Evolutionary conservation across 2,797 vertebrate genomes (phyloP).

Genomic region (Coreius guichenoti): DNA sequence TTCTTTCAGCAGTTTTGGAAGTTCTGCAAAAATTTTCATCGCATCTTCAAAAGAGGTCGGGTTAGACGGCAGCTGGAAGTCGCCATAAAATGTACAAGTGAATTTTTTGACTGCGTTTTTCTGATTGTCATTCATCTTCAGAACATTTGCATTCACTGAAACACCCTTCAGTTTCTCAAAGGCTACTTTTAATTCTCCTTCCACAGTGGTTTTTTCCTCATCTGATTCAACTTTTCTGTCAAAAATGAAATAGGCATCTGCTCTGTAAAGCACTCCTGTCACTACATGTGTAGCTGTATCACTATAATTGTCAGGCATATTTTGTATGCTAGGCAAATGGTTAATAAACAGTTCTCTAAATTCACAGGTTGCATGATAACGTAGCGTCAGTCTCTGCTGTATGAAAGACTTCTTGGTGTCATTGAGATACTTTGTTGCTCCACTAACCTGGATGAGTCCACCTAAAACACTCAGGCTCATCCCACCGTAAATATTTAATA

Average conservation of each 20-base stretch:
- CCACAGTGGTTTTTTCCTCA: not conserved
- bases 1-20: not conserved
- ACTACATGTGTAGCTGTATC: conserved; percentile 40
- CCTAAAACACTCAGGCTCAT: conserved; percentile 28
- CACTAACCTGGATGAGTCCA: conserved; percentile 11
- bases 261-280: conserved; percentile 42
- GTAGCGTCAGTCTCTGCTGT: conserved; percentile 16
- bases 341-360: conserved; percentile 1
- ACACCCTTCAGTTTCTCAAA: not conserved
- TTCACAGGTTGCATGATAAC: conserved; percentile 33
- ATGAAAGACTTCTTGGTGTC: conserved; percentile 35
- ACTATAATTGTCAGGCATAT: not conserved
- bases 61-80: conserved; percentile 23
- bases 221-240: conserved; percentile 15
- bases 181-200: not conserved
- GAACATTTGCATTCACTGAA: not conserved
- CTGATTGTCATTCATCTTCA: not conserved
- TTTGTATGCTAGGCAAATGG: not conserved
- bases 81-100: conserved; percentile 31
- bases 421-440: conserved; percentile 39
- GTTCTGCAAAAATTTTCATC: not conserved
- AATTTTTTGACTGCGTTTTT: not conserved
- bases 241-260: conserved; percentile 37
- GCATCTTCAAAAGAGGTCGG: conserved; percentile 47
- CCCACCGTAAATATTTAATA: not conserved